Evolutionary conservation across 2,797 vertebrate species (phyloP).

Genomic region (Nannoperca australis): DNA sequence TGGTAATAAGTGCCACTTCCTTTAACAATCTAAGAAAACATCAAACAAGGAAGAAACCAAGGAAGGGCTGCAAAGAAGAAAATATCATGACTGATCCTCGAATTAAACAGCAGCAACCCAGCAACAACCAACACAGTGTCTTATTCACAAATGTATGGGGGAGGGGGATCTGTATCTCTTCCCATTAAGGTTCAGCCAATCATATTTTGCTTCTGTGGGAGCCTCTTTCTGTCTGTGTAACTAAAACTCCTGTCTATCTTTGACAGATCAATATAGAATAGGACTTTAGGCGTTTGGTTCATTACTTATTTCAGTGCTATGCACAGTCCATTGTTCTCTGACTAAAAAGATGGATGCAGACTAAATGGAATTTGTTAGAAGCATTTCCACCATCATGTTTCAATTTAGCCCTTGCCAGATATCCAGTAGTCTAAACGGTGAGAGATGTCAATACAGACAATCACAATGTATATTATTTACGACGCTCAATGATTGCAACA

Average conservation of each 20-base stretch:
- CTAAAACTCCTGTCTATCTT: conserved; percentile 27
- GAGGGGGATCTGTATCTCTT: no score
- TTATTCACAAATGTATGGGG: conserved; percentile 1
- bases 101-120: conserved; percentile 10
- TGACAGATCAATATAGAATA: conserved; percentile 59
- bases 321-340: conserved; percentile 24
- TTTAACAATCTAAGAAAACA: conserved; percentile 28
- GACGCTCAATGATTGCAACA: conserved; percentile 31
- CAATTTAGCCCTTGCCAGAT: conserved; percentile 43
- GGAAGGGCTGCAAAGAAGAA: conserved; percentile 12
- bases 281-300: conserved; percentile 34
- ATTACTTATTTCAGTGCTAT: conserved; percentile 35
- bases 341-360: conserved; percentile 48
- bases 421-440: conserved; percentile 15
- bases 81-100: conserved; percentile 6
- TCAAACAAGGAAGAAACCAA: neutral
- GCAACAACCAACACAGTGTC: neutral
- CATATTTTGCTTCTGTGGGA: conserved; percentile 17
- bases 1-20: conserved; percentile 40
- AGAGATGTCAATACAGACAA: conserved; percentile 43
- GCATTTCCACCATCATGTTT: conserved; percentile 43
- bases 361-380: conserved; percentile 47
- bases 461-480: conserved; percentile 32
- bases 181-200: neutral
- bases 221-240: conserved; percentile 15